Evolutionary conservation across 2,797 vertebrate genomes (phyloP).

Genomic region (Coregonus suidteri): DNA sequence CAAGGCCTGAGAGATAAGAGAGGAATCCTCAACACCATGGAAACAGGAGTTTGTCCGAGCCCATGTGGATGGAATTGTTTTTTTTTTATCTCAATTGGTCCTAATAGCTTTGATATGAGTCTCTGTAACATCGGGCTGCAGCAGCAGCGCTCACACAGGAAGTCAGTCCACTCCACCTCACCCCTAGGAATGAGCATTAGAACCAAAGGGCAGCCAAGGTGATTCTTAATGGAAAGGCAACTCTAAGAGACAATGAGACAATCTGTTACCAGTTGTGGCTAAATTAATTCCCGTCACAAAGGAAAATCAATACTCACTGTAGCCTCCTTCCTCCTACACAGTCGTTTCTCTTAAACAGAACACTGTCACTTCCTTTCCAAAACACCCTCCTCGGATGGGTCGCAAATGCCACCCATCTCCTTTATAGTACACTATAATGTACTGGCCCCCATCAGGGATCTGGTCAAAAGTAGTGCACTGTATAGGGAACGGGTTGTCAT

Average conservation of each 20-base stretch:
- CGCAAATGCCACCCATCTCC: background rate
- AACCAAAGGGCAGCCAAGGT: slow-evolving; percentile 48
- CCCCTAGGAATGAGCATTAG: slow-evolving; percentile 13
- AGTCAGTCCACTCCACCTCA: background rate
- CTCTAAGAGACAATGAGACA: slow-evolving; percentile 46
- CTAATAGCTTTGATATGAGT: too few species aligned
- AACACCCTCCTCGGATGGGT: slow-evolving; percentile 24
- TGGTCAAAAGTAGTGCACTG: background rate
- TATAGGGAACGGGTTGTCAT: background rate
- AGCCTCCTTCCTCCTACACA: slow-evolving; percentile 68
- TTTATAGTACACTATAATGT: background rate
- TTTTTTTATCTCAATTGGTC: too few species aligned
- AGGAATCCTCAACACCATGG: background rate
- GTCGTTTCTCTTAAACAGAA: slow-evolving; percentile 72
- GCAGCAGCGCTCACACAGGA: background rate
- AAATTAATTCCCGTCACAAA: slow-evolving; percentile 75
- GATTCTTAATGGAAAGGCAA: slow-evolving; percentile 54
- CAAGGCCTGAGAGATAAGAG: slow-evolving; percentile 1
- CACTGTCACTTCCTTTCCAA: slow-evolving; percentile 64
- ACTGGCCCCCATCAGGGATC: background rate
- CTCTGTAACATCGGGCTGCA: background rate
- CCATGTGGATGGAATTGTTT: background rate
- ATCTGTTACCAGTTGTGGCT: slow-evolving; percentile 51
- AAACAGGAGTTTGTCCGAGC: background rate
- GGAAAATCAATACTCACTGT: slow-evolving; percentile 79